Conservation (phyloP, 2,797 vertebrate species). For the Chelon labrosus region DNA sequence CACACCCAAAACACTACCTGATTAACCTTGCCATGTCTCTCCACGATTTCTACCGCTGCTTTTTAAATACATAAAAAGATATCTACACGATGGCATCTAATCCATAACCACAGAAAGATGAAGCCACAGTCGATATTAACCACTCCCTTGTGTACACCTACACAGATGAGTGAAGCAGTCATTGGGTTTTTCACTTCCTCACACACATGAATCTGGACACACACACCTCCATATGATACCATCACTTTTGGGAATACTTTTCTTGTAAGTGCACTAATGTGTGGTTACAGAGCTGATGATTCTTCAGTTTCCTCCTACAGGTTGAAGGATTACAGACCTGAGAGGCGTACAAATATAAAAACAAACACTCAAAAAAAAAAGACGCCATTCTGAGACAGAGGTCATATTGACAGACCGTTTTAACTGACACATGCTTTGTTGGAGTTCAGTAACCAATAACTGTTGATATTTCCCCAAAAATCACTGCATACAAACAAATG, state of each 20-base stretch:
- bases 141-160: neutral
- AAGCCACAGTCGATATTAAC: neutral
- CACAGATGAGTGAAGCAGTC: neutral
- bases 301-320: constrained; percentile 24
- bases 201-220: neutral
- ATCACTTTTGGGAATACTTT: neutral
- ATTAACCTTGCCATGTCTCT: neutral
- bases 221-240: neutral
- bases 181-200: constrained; percentile 7
- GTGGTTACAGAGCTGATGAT: constrained; percentile 23
- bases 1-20: constrained; percentile 48
- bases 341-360: neutral
- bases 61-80: constrained; percentile 3
- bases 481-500: neutral
- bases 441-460: neutral
- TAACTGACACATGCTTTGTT: neutral
- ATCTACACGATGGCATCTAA: neutral
- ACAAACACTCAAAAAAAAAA: constrained; percentile 2
- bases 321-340: constrained; percentile 13
- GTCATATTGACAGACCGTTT: neutral
- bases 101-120: neutral
- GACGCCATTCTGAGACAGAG: neutral
- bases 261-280: constrained; percentile 4
- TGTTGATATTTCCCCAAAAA: neutral
- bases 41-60: neutral